Conservation (phyloP, 2,888 invertebrate species). For the Parnassius orleans region DNA sequence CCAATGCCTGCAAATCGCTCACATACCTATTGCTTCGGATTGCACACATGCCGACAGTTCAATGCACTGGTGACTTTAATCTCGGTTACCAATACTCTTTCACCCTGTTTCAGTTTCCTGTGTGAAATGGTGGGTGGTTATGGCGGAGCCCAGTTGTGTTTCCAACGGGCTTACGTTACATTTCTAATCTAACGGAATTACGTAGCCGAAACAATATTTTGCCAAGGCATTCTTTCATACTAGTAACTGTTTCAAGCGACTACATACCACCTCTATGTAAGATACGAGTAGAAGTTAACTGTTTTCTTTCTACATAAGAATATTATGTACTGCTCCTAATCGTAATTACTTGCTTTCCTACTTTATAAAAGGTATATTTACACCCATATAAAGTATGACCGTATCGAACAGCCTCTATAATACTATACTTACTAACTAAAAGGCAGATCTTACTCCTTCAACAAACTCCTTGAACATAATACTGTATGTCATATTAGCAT, state of each 20-base stretch:
- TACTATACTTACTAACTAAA: no score
- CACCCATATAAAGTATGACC: no score
- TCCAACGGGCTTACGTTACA: conserved; percentile 11
- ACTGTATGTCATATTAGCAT: no score
- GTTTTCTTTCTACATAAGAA: no score
- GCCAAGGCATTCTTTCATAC: neutral
- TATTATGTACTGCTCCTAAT: no score
- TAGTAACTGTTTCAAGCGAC: neutral
- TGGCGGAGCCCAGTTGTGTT: conserved; percentile 16
- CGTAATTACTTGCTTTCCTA: no score
- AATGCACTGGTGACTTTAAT: conserved; percentile 47
- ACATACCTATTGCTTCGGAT: conserved; percentile 17
- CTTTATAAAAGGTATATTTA: no score
- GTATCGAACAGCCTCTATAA: no score
- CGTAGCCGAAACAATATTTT: conserved; percentile 3
- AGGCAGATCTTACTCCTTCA: no score
- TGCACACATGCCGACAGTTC: conserved; percentile 33
- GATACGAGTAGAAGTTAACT: neutral
- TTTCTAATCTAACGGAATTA: conserved; percentile 18
- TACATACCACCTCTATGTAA: neutral
- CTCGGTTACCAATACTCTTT: conserved; percentile 43
- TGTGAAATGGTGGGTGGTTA: conserved; percentile 32
- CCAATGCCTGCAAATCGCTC: conserved; percentile 20
- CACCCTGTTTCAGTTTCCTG: conserved; percentile 39
- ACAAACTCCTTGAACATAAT: no score